A percentile compares a stretch with the other conserved stretches of the same genome.
Evolutionary conservation across 2,113 vertebrate species (phyloP).

Genomic region (Hiodon alosoides): DNA sequence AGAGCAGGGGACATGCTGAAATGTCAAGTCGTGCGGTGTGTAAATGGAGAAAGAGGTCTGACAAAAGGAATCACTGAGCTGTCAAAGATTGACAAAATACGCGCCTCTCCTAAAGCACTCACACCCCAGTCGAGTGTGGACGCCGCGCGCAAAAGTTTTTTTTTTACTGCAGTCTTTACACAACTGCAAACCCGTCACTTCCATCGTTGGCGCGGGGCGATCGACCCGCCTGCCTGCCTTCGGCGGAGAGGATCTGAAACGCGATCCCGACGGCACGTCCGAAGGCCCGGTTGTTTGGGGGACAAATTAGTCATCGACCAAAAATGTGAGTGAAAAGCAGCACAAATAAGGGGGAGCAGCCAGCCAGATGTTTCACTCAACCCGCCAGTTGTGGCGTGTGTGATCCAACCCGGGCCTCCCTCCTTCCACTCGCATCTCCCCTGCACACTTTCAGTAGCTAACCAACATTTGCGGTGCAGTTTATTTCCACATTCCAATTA

Average conservation of each 20-base stretch:
- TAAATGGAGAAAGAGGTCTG: neutral
- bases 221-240: neutral
- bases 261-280: conserved; percentile 44
- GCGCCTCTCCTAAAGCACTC: conserved; percentile 43
- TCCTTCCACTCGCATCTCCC: too few relatives aligned
- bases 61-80: neutral
- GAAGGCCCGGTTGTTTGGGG: conserved; percentile 30
- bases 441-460: too few relatives aligned
- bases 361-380: conserved; percentile 31
- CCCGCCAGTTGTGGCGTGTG: too few relatives aligned
- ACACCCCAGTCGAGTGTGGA: too few relatives aligned
- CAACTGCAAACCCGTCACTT: conserved; percentile 47
- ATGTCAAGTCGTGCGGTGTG: neutral
- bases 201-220: conserved; percentile 39
- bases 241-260: conserved; percentile 39
- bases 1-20: conserved; percentile 63
- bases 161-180: conserved; percentile 45
- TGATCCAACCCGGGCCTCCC: too few relatives aligned
- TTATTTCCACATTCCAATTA: too few relatives aligned
- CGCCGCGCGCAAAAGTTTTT: conserved; percentile 62
- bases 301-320: conserved; percentile 28
- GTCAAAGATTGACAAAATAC: conserved; percentile 40
- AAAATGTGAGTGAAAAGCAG: conserved; percentile 14
- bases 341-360: conserved; percentile 34
- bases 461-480: too few relatives aligned